Conservation (phyloP, 2,888 invertebrate genomes). For the Anticlea derivata region DNA sequence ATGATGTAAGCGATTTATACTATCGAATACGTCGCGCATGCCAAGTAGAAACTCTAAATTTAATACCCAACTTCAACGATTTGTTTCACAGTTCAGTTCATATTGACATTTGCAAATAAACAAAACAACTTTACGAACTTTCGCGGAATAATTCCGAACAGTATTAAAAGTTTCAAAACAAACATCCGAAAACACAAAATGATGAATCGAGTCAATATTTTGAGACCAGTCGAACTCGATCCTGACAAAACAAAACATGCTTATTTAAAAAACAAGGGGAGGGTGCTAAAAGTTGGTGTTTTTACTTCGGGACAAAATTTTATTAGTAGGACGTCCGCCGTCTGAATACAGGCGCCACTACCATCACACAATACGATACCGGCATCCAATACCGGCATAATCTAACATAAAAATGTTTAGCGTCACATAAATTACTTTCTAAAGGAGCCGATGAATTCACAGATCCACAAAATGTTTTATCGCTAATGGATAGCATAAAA, state of each 20-base stretch:
- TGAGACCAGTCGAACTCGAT: conserved; percentile 57
- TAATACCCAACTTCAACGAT: conserved; percentile 23
- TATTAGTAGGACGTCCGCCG: conserved; percentile 71
- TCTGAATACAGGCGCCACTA: conserved; percentile 75
- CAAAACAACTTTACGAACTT: conserved; percentile 26
- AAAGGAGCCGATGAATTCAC: conserved; percentile 78
- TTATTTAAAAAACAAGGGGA: conserved; percentile 73
- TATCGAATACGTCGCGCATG: conserved; percentile 45
- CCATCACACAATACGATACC: conserved; percentile 78
- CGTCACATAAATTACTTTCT: conserved; percentile 76
- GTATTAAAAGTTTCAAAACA: conserved; percentile 33
- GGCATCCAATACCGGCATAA: conserved; percentile 72
- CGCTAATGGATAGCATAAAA: conserved; percentile 60
- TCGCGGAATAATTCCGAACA: conserved; percentile 26
- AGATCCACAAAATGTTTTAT: conserved; percentile 73
- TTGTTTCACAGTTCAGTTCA: conserved; percentile 21
- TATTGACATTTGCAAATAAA: conserved; percentile 25
- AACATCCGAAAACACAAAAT: conserved; percentile 32
- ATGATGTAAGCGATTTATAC: conserved; percentile 61
- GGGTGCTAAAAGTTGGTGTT: conserved; percentile 74
- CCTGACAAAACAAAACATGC: conserved; percentile 67
- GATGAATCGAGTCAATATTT: conserved; percentile 60
- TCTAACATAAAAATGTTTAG: conserved; percentile 79
- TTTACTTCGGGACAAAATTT: conserved; percentile 75
- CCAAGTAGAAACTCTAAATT: conserved; percentile 27